Evolutionary conservation across 2,113 vertebrate species (phyloP).

Genomic region (Clarias batrachus): DNA sequence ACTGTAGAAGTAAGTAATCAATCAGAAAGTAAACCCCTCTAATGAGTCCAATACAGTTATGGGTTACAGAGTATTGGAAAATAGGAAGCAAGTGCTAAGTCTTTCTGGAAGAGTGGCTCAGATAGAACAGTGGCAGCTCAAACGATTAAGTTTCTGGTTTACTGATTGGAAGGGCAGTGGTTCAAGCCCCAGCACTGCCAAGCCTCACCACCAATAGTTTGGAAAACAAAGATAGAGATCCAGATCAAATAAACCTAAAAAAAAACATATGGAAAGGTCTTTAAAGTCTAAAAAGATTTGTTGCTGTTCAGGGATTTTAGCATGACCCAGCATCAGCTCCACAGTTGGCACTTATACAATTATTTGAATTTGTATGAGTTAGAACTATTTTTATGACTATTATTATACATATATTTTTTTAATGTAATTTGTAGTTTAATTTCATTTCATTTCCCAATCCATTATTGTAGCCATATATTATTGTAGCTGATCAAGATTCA

Average conservation of each 20-base stretch:
- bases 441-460: no score
- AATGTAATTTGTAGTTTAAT: no score
- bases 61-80: background rate
- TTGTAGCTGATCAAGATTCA: no score
- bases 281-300: background rate
- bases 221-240: background rate
- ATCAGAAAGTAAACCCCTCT: slow-evolving; percentile 4
- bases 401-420: no score
- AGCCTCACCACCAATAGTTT: background rate
- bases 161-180: no score
- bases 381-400: background rate
- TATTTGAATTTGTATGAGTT: background rate
- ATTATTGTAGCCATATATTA: no score
- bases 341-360: background rate
- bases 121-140: no score
- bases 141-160: no score
- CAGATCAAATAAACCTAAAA: background rate
- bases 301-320: background rate
- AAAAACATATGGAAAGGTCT: background rate
- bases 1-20: background rate
- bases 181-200: no score
- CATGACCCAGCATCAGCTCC: background rate
- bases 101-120: background rate
- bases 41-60: background rate
- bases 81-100: background rate